Evolutionary conservation across 1,140 invertebrate genomes (phyloP).

Genomic region (Drosophila mojavensis): DNA sequence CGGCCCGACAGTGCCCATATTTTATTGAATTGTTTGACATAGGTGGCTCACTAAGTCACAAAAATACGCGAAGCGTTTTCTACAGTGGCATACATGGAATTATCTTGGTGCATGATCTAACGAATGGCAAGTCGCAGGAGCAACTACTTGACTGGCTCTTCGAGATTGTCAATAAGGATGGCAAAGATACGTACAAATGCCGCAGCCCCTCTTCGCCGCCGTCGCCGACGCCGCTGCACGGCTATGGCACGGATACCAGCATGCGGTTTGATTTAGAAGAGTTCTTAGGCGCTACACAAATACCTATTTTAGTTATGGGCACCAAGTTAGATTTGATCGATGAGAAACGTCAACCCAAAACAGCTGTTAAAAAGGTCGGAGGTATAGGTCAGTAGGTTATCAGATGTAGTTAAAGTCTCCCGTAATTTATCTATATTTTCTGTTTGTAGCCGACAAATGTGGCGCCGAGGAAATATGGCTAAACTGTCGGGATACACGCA

Average conservation of each 20-base stretch:
- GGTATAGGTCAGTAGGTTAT: constrained; percentile 84
- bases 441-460: constrained; percentile 90
- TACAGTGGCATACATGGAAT: constrained; percentile 97
- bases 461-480: constrained; percentile 97
- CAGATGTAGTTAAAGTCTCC: background rate
- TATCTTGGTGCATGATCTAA: constrained; percentile 97
- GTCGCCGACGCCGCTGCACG: constrained; percentile 29
- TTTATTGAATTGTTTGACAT: constrained; percentile 98
- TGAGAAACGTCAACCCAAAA: constrained; percentile 87
- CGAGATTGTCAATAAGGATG: constrained; percentile 94
- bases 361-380: constrained; percentile 87
- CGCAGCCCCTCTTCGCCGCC: constrained; percentile 37
- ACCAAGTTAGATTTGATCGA: constrained; percentile 95
- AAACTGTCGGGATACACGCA: constrained; percentile 91
- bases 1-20: constrained; percentile 94
- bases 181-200: constrained; percentile 83
- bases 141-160: constrained; percentile 96
- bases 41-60: constrained; percentile 96
- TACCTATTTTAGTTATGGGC: constrained; percentile 96
- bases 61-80: constrained; percentile 95
- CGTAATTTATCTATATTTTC: background rate
- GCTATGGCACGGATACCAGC: constrained; percentile 83
- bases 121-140: constrained; percentile 97
- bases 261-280: constrained; percentile 94
- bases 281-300: constrained; percentile 92